Conservation (phyloP, 1,140 invertebrate species). For the Cyclargus thomasi region DNA sequence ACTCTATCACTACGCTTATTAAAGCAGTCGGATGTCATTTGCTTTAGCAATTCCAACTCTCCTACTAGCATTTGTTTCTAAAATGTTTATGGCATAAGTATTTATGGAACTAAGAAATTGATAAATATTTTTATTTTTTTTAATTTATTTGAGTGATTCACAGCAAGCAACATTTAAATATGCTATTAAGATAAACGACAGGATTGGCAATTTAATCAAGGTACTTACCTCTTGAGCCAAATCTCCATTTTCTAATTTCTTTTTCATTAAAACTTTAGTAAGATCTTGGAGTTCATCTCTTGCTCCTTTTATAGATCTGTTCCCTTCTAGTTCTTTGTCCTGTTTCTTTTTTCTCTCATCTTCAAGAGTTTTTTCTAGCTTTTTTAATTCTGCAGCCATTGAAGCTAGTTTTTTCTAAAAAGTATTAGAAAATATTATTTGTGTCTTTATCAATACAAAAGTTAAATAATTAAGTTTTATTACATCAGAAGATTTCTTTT, state of each 20-base stretch:
- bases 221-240: conserved; percentile 44
- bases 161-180: too few relatives aligned
- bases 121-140: too few relatives aligned
- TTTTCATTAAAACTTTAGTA: conserved; percentile 47
- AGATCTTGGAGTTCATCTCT: conserved; percentile 53
- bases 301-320: conserved; percentile 46
- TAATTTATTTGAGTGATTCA: too few relatives aligned
- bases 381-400: conserved; percentile 32
- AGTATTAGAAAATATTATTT: not conserved
- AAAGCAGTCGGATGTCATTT: not conserved
- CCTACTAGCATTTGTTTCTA: conserved; percentile 45
- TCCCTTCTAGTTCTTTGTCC: conserved; percentile 45
- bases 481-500: conserved; percentile 47
- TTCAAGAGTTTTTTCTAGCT: conserved; percentile 33
- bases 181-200: too few relatives aligned
- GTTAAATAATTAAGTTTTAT: conserved; percentile 24
- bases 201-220: too few relatives aligned
- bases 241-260: conserved; percentile 57
- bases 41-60: conserved; percentile 48
- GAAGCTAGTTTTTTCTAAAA: conserved; percentile 40
- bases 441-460: conserved; percentile 1
- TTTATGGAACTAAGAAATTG: too few relatives aligned
- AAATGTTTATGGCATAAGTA: too few relatives aligned
- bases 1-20: conserved; percentile 49
- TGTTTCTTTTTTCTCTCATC: conserved; percentile 39